Evolutionary conservation across 2,113 vertebrate species (phyloP).

Genomic region (Dipodomys ordii): DNA sequence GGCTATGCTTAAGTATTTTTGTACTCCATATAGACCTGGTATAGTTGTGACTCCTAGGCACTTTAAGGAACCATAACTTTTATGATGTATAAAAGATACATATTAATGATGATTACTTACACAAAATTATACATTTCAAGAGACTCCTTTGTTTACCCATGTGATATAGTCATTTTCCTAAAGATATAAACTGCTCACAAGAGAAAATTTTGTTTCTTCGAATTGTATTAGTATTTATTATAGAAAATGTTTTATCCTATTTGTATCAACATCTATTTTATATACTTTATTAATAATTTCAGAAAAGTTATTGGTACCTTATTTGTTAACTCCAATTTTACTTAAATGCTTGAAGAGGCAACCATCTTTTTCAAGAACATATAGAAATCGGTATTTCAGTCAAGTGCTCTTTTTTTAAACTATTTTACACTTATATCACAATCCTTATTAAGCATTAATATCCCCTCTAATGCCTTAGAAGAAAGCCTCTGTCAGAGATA

Average conservation of each 20-base stretch:
- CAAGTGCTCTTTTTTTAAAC: not conserved
- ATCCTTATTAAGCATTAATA: conserved; percentile 59
- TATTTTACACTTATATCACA: conserved; percentile 31
- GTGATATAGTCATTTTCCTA: not conserved
- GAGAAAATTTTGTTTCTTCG: not conserved
- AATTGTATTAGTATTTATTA: conserved; percentile 21
- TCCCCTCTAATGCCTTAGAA: conserved; percentile 39
- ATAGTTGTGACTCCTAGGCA: not conserved
- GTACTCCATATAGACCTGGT: not conserved
- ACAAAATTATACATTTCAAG: not conserved
- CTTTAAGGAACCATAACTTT: not conserved
- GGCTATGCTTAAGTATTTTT: no score
- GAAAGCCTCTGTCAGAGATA: conserved; percentile 36
- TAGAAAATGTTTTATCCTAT: not conserved
- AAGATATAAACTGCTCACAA: not conserved
- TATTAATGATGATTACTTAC: not conserved
- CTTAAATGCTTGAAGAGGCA: conserved; percentile 21
- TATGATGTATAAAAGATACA: not conserved
- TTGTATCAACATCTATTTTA: not conserved
- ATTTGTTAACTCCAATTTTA: conserved; percentile 53
- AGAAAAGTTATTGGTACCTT: conserved; percentile 36
- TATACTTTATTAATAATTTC: conserved; percentile 50
- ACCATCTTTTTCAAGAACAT: not conserved
- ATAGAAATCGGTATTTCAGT: not conserved
- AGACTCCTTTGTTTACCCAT: not conserved